These are phyloP conservation scores for Marasmarcha lunaedactyla DNA, from an alignment of 2,888 invertebrate genomes.

Conservation along the genomic window DNA sequence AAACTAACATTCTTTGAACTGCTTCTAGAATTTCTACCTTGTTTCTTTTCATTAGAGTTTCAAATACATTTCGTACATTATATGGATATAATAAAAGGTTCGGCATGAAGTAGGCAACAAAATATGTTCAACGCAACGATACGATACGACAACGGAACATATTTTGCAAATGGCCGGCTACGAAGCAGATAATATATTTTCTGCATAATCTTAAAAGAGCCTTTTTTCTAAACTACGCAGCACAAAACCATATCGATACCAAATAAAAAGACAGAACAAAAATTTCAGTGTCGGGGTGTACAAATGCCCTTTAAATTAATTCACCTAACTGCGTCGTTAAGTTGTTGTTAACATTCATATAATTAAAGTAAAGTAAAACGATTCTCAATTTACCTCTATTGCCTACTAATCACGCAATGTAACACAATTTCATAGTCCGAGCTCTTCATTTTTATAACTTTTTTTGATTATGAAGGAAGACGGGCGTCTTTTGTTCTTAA, in stretches of 20 bases:
- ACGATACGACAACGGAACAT: background rate
- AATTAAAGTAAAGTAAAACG: no score
- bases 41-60: background rate
- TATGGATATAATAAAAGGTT: background rate
- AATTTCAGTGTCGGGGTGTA: no score
- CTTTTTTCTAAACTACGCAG: no score
- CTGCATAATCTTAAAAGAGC: no score
- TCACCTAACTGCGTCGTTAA: no score
- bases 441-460: background rate
- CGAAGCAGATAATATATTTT: background rate
- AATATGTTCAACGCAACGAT: background rate
- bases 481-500: background rate
- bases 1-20: background rate
- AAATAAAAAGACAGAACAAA: no score
- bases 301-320: no score
- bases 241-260: no score
- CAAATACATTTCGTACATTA: background rate
- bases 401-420: background rate
- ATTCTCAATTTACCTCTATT: background rate
- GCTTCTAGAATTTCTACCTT: background rate
- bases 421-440: conserved; percentile 1
- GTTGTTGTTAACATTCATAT: no score
- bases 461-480: background rate
- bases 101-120: background rate
- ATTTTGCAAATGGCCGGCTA: background rate